A percentile compares a stretch with the other conserved stretches of the same genome.
phyloP scores from a whole-genome alignment of 2,888 invertebrate species.

The Habrosyne pyritoides region DNA sequence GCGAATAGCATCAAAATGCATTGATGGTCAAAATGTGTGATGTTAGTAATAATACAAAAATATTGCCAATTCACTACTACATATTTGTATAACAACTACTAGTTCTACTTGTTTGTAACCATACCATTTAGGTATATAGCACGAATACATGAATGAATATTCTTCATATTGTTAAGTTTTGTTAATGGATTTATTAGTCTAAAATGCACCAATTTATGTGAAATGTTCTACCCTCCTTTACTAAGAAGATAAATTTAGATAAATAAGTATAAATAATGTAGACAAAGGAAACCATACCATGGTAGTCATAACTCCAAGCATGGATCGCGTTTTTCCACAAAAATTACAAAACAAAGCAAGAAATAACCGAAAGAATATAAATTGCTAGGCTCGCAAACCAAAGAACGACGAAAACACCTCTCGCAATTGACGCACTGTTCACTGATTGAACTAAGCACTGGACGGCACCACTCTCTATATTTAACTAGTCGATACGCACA shows the following conservation, averaged over 20 bases:
- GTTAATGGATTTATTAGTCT: conserved; percentile 35
- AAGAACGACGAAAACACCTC: conserved; percentile 71
- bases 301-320: conserved; percentile 84
- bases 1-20: conserved; percentile 25
- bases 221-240: conserved; percentile 64
- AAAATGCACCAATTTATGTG: conserved; percentile 47
- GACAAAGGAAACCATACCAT: conserved; percentile 84
- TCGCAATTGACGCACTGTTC: conserved; percentile 68
- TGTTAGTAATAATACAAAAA: neutral
- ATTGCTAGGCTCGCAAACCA: conserved; percentile 73
- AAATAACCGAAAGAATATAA: conserved; percentile 56
- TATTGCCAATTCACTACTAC: neutral
- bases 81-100: neutral
- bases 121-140: conserved; percentile 30
- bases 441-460: conserved; percentile 79
- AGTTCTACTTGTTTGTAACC: conserved; percentile 11
- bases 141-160: conserved; percentile 5
- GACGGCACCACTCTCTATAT: conserved; percentile 67
- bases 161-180: conserved; percentile 19
- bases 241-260: conserved; percentile 62
- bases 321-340: conserved; percentile 80
- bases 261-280: conserved; percentile 54
- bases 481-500: conserved; percentile 45
- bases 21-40: neutral
- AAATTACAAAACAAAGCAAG: conserved; percentile 64